Evolutionary conservation across 1,140 invertebrate species (phyloP).

Genomic region (Streblospio benedicti): DNA sequence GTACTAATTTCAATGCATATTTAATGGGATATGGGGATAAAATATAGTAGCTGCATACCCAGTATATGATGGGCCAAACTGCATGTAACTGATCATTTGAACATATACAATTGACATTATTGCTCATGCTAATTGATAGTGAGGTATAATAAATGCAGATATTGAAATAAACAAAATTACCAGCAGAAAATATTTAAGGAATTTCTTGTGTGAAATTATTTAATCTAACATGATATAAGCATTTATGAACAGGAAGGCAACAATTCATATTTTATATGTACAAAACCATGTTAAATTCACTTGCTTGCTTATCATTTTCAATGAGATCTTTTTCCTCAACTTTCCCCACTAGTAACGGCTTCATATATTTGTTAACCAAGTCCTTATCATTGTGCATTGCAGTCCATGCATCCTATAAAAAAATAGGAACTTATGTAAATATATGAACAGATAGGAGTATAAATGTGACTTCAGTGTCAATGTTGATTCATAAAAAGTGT

Average conservation of each 20-base stretch:
- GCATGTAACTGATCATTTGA: neutral
- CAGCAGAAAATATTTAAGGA: neutral
- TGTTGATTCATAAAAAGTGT: no score
- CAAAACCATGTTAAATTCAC: neutral
- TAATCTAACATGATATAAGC: neutral
- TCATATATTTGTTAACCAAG: constrained; percentile 35
- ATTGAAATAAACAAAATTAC: constrained; percentile 5
- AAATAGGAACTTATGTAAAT: neutral
- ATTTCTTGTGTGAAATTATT: neutral
- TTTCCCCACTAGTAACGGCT: constrained; percentile 30
- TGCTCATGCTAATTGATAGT: no score
- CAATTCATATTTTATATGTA: constrained; percentile 4
- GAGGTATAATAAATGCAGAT: no score
- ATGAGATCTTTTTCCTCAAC: constrained; percentile 17
- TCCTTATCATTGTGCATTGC: constrained; percentile 41
- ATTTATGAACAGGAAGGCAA: neutral
- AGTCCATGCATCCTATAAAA: constrained; percentile 1
- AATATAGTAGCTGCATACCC: neutral
- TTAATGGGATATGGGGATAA: no score
- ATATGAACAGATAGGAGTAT: neutral
- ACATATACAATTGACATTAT: no score
- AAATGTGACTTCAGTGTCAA: no score
- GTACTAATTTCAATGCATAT: no score
- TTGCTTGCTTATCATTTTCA: constrained; percentile 20
- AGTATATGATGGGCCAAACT: neutral